Evolutionary conservation across 2,797 vertebrate genomes (phyloP).

Genomic region (Sebastes variabilis): DNA sequence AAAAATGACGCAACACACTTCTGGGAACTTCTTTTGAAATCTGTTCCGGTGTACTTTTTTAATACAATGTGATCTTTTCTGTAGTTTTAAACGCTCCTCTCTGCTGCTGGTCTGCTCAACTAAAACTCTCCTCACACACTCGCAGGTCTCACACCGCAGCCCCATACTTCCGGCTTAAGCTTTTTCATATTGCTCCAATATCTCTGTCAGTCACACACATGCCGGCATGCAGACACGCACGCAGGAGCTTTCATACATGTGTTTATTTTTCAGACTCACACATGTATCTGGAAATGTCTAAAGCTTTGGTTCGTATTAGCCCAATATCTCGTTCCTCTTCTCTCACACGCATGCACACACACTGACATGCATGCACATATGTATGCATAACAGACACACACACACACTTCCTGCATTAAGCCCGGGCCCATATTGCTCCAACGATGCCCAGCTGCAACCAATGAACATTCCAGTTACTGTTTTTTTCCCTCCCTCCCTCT

Average conservation of each 20-base stretch:
- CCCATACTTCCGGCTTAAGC: constrained; percentile 47
- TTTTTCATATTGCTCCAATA: constrained; percentile 63
- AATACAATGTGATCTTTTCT: neutral
- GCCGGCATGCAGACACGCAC: constrained; percentile 32
- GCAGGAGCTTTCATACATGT: constrained; percentile 31
- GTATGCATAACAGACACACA: constrained; percentile 20
- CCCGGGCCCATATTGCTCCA: constrained; percentile 72
- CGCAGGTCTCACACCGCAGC: constrained; percentile 22
- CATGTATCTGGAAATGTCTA: constrained; percentile 63
- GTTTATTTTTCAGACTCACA: constrained; percentile 45
- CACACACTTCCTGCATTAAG: constrained; percentile 73
- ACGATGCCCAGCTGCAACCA: constrained; percentile 83
- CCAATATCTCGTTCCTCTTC: constrained; percentile 50
- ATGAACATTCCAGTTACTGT: constrained; percentile 80
- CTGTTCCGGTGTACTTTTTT: neutral
- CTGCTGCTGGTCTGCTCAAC: neutral
- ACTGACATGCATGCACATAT: constrained; percentile 24
- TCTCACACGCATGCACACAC: constrained; percentile 54
- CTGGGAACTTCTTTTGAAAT: neutral
- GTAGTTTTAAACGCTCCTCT: neutral
- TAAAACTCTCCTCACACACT: constrained; percentile 14
- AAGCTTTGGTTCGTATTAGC: constrained; percentile 56
- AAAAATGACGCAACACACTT: neutral
- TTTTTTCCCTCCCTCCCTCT: constrained; percentile 66
- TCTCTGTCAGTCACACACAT: constrained; percentile 48